Evolutionary conservation across 2,113 vertebrate species (phyloP).

Genomic region (Leuciscus idus): DNA sequence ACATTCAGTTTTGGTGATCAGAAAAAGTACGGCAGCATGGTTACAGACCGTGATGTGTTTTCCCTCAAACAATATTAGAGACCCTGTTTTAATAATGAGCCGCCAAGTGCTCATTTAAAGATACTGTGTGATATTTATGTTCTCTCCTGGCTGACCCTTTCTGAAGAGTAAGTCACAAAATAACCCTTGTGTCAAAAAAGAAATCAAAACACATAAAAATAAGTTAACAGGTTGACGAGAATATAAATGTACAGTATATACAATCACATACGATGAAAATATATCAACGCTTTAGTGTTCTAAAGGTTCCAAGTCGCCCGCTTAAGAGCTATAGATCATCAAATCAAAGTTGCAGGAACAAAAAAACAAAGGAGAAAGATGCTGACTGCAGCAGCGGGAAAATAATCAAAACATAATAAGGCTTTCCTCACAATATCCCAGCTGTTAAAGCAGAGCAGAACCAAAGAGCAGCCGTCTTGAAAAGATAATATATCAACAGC

Average conservation of each 20-base stretch:
- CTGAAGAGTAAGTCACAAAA: conserved; percentile 47
- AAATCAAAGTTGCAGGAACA: conserved; percentile 47
- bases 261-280: conserved; percentile 82
- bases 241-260: conserved; percentile 84
- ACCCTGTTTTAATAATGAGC: conserved; percentile 39
- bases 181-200: conserved; percentile 37
- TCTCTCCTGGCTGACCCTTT: conserved; percentile 50
- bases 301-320: conserved; percentile 72
- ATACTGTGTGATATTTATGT: conserved; percentile 57
- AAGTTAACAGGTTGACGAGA: conserved; percentile 79
- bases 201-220: conserved; percentile 64
- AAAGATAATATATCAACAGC: conserved; percentile 68
- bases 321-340: conserved; percentile 55
- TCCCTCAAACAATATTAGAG: conserved; percentile 18
- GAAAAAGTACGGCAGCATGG: conserved; percentile 37
- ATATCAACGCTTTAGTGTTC: conserved; percentile 73
- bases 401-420: conserved; percentile 72
- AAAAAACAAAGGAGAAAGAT: conserved; percentile 15
- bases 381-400: background rate
- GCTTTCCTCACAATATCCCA: conserved; percentile 69
- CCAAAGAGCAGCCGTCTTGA: conserved; percentile 63
- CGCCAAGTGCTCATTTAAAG: conserved; percentile 6
- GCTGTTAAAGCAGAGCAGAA: conserved; percentile 56
- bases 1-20: conserved; percentile 36
- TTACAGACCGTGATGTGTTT: conserved; percentile 14